These are phyloP conservation scores for Dryobates pubescens DNA, from an alignment of 2,797 vertebrate genomes.

Conservation along the genomic window DNA sequence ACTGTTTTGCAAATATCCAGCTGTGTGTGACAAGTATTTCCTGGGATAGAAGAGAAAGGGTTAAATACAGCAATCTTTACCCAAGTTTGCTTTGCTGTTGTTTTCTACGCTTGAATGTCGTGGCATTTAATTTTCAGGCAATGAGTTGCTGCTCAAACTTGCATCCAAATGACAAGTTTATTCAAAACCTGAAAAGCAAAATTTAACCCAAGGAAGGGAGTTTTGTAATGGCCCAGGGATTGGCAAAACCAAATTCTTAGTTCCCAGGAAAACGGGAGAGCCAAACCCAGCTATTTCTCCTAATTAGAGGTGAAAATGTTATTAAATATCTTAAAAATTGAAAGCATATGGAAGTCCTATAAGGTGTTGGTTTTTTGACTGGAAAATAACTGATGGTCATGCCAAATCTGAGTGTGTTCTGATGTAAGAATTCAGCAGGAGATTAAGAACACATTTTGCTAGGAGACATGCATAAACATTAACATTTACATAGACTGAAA, in stretches of 20 bases:
- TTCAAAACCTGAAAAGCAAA: slow-evolving; percentile 51
- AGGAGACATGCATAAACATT: background rate
- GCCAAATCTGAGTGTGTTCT: slow-evolving; percentile 56
- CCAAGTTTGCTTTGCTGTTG: slow-evolving; percentile 11
- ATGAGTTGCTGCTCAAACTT: slow-evolving; percentile 2
- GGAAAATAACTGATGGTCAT: slow-evolving; percentile 61
- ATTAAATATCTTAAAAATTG: slow-evolving; percentile 54
- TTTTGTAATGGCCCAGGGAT: slow-evolving; percentile 6
- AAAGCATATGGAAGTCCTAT: slow-evolving; percentile 48
- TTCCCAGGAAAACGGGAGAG: slow-evolving; percentile 23
- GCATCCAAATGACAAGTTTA: slow-evolving; percentile 36
- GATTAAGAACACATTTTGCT: slow-evolving; percentile 69
- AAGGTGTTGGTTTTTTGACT: slow-evolving; percentile 61
- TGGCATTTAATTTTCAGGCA: slow-evolving; percentile 16
- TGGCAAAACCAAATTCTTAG: background rate
- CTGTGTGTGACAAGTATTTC: background rate
- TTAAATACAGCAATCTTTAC: background rate
- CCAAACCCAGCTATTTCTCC: slow-evolving; percentile 51
- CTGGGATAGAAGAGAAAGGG: background rate
- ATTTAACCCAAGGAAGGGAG: slow-evolving; percentile 7
- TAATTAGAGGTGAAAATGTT: slow-evolving; percentile 68
- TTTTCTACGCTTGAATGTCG: background rate
- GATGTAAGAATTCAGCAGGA: slow-evolving; percentile 62
- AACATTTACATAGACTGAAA: background rate
- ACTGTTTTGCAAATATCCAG: background rate